Conservation (phyloP, 2,113 vertebrate genomes). For the Hypocryptadius cinnamomeus region DNA sequence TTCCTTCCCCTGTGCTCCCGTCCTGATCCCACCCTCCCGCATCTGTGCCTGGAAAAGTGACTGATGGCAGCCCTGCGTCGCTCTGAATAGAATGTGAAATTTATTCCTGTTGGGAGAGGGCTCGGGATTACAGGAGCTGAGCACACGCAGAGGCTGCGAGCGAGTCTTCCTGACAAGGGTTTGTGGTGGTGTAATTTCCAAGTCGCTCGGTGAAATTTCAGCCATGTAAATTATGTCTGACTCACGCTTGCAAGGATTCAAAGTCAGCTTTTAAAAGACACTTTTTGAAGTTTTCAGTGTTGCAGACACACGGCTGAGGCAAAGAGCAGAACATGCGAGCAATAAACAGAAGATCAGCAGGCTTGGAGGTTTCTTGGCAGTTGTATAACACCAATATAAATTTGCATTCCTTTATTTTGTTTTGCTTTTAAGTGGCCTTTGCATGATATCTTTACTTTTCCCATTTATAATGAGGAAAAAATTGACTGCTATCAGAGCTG, state of each 20-base stretch:
- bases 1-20: neutral
- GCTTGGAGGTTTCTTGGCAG: neutral
- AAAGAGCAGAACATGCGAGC: neutral
- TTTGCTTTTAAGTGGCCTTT: conserved; percentile 35
- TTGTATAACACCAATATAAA: neutral
- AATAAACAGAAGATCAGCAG: neutral
- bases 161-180: neutral
- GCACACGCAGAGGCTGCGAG: neutral
- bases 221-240: conserved; percentile 24
- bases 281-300: neutral
- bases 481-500: neutral
- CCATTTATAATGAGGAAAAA: neutral
- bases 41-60: neutral
- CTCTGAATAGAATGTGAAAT: neutral
- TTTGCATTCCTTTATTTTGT: conserved; percentile 12
- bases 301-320: neutral
- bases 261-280: neutral
- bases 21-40: neutral
- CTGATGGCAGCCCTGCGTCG: neutral
- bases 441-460: neutral
- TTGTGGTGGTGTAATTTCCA: neutral
- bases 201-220: neutral
- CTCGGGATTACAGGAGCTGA: neutral
- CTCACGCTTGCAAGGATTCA: neutral
- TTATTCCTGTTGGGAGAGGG: neutral